Base-by-base conservation (phyloP, 2,797 vertebrate species). In the Megalops cyprinoides region DNA sequence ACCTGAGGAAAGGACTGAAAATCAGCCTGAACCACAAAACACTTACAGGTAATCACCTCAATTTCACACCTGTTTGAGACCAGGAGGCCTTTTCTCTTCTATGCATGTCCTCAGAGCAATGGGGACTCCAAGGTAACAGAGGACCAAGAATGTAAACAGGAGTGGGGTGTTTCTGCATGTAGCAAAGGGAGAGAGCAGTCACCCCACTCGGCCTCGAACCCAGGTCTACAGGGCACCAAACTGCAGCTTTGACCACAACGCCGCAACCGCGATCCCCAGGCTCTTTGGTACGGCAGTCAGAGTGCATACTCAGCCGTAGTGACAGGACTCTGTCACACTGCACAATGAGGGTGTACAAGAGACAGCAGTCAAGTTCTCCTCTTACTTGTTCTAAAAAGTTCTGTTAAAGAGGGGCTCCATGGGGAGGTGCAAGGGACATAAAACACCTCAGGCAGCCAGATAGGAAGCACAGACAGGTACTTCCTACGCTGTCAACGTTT, bases 391-490 rank as follows among this genome's bases (percentile, higher is more conserved):
- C 94, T 89, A 85, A 96, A 99, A 73, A 92, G 95, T 89, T 99
- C 97, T 91, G 95, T 94, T 86, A 98, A 99, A 99, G 85, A 99
- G 90, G 46, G 98, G 98, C 89, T 99, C 96, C 85, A 95, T 96
- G 86, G 97, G 95, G 83, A 99, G 96, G 98, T 99, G 73, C 86
- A 49, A 90, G 90, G 88, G 88, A 84, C 83, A 18, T 84, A 86
- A 81, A 62, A n/a, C n/a, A 65, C 2, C 9, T 39, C 53, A 53
- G 25, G 31, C 28, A 74, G 56, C n/a, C 18, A 51, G 42, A 78
- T 18, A 79, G 71, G n/a, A n/a, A n/a, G n/a, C n/a, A n/a, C n/a
- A n/a, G n/a, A n/a, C n/a, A n/a, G n/a, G n/a, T n/a, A n/a, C n/a
- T n/a, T n/a, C n/a, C n/a, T n/a, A n/a, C n/a, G n/a, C n/a, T n/a